Conservation (phyloP, 2,888 invertebrate species). For the Xestia xanthographa region DNA sequence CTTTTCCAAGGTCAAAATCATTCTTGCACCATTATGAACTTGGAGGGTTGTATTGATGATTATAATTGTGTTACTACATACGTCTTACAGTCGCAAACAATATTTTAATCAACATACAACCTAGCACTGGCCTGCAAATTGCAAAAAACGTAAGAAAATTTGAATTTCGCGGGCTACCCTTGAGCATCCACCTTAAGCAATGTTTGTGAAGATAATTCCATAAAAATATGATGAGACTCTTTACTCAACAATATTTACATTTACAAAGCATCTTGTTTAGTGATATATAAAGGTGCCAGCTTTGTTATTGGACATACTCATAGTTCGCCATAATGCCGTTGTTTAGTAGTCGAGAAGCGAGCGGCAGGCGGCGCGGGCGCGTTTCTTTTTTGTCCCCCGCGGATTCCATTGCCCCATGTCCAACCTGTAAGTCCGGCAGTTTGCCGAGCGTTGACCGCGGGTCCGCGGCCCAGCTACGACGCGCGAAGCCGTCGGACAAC, state of each 20-base stretch:
- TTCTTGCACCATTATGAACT: too few relatives aligned
- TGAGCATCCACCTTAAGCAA: too few relatives aligned
- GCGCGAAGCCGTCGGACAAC: slow-evolving; percentile 85
- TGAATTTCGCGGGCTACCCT: too few relatives aligned
- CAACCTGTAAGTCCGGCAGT: slow-evolving; percentile 90
- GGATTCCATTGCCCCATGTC: slow-evolving; percentile 89
- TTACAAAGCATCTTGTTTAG: slow-evolving; percentile 15
- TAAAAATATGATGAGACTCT: not conserved
- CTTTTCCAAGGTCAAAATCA: too few relatives aligned
- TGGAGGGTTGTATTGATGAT: too few relatives aligned
- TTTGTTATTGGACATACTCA: slow-evolving; percentile 53
- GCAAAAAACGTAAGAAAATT: too few relatives aligned
- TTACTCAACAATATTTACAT: slow-evolving; percentile 11
- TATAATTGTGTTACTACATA: too few relatives aligned
- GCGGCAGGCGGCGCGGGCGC: slow-evolving; percentile 79
- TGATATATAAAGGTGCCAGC: slow-evolving; percentile 36
- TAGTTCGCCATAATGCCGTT: slow-evolving; percentile 70
- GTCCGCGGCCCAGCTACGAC: slow-evolving; percentile 85
- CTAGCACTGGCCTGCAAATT: too few relatives aligned
- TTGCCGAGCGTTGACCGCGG: slow-evolving; percentile 89
- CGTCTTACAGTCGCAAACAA: too few relatives aligned
- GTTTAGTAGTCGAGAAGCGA: slow-evolving; percentile 82
- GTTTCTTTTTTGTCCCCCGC: slow-evolving; percentile 88
- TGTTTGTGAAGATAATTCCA: not conserved
- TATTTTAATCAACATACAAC: too few relatives aligned